Evolutionary conservation across 2,888 invertebrate genomes (phyloP).

Genomic region (Ommatoiulus sabulosus): DNA sequence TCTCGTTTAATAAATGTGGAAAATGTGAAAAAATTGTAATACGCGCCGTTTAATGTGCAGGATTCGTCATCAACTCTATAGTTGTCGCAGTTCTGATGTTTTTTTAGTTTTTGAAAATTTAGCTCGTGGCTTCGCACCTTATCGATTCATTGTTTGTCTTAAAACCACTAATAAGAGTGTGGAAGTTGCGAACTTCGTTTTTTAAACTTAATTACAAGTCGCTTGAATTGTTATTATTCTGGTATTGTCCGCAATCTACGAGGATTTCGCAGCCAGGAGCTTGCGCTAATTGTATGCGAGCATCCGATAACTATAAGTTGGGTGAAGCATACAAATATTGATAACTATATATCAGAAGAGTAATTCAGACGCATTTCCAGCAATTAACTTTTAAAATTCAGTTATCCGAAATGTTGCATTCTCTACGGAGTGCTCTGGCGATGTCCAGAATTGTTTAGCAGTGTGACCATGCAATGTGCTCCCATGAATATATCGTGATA

Average conservation of each 20-base stretch:
- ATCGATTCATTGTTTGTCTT: not conserved
- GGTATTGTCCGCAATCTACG: not conserved
- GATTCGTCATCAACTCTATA: not conserved
- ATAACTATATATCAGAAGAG: not conserved
- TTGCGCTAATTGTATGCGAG: not conserved
- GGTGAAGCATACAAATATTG: not conserved
- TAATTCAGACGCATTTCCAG: not conserved
- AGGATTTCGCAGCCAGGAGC: not conserved
- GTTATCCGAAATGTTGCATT: too few relatives aligned
- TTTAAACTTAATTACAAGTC: not conserved
- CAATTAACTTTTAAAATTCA: too few relatives aligned
- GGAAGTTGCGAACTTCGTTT: not conserved
- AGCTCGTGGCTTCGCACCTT: not conserved
- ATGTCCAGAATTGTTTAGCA: not conserved
- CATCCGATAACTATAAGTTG: not conserved
- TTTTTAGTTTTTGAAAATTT: not conserved
- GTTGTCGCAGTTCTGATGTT: not conserved
- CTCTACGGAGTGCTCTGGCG: too few relatives aligned
- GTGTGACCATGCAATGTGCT: not conserved
- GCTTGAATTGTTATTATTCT: slow-evolving; percentile 11
- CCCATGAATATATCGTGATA: too few relatives aligned
- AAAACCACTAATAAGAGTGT: not conserved
- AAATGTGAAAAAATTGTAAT: not conserved
- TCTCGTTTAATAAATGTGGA: not conserved
- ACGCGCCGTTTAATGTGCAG: not conserved